These are phyloP conservation scores for Ischnus inquisitorius DNA, from an alignment of 2,888 invertebrate genomes.

Conservation along the genomic window DNA sequence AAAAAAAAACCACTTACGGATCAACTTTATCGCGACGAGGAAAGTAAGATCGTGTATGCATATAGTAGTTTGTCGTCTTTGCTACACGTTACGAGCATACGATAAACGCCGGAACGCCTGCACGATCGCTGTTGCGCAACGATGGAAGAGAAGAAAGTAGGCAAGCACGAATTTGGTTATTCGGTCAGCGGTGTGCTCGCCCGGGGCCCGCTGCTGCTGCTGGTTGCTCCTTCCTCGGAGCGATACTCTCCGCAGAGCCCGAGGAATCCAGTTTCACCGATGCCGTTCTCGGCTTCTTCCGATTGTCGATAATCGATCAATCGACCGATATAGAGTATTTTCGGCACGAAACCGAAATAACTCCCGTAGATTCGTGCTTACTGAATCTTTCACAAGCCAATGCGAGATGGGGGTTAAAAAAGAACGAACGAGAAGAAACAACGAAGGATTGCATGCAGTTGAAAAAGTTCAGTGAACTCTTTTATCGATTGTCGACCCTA, in stretches of 20 bases:
- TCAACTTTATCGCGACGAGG: constrained; percentile 70
- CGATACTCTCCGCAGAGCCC: neutral
- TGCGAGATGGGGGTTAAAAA: neutral
- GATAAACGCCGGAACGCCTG: constrained; percentile 8
- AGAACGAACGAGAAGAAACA: constrained; percentile 8
- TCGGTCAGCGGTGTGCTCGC: constrained; percentile 80
- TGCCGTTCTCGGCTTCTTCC: constrained; percentile 16
- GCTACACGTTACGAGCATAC: constrained; percentile 27
- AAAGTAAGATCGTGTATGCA: constrained; percentile 68
- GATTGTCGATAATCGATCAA: constrained; percentile 8
- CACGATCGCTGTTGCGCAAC: constrained; percentile 55
- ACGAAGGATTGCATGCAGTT: constrained; percentile 11
- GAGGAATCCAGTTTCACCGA: constrained; percentile 50
- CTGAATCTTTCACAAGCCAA: neutral
- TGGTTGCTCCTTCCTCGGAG: neutral
- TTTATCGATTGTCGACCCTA: constrained; percentile 39
- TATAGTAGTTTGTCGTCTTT: constrained; percentile 13
- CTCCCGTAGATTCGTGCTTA: neutral
- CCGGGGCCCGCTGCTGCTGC: constrained; percentile 68
- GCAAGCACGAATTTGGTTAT: constrained; percentile 83
- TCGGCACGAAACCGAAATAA: neutral
- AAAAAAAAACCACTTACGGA: constrained; percentile 52
- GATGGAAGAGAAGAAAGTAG: constrained; percentile 75
- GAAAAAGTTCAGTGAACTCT: constrained; percentile 58
- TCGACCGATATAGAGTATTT: constrained; percentile 24